Evolutionary conservation across 2,113 vertebrate genomes (phyloP).

Genomic region (Thinocorus orbignyianus): DNA sequence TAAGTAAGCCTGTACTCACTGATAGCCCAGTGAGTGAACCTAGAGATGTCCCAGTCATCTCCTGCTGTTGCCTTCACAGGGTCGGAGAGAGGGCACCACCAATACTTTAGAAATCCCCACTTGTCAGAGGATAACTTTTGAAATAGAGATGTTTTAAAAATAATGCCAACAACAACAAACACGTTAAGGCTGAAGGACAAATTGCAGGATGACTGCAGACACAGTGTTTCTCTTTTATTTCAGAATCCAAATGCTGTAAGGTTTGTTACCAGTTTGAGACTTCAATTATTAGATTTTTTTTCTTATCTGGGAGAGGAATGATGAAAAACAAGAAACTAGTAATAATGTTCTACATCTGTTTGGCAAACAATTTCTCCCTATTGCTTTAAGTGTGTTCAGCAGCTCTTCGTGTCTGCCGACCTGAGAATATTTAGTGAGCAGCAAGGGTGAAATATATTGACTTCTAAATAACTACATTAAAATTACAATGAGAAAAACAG

Average conservation of each 20-base stretch:
- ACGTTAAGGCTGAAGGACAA: background rate
- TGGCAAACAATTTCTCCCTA: slow-evolving; percentile 12
- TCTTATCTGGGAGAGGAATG: slow-evolving; percentile 5
- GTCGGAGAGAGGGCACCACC: background rate
- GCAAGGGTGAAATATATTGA: slow-evolving; percentile 15
- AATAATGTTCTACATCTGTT: slow-evolving; percentile 53
- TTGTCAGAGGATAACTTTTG: background rate
- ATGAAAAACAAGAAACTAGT: slow-evolving; percentile 38
- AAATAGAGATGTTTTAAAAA: background rate
- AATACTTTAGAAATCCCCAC: slow-evolving; percentile 14
- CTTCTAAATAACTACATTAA: slow-evolving; percentile 20
- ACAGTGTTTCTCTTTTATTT: slow-evolving; percentile 2
- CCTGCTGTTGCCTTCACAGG: background rate
- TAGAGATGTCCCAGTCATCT: background rate
- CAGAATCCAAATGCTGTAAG: background rate
- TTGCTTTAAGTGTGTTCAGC: background rate
- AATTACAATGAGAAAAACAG: background rate
- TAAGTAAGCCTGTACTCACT: background rate
- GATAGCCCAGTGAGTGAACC: background rate
- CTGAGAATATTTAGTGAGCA: background rate
- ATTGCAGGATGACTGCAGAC: background rate
- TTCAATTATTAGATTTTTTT: background rate
- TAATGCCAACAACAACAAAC: background rate
- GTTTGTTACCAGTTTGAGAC: slow-evolving; percentile 19
- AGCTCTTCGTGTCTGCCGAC: background rate